Evolutionary conservation across 2,113 vertebrate species (phyloP), one percentile per base, ranked within the genome.

Genomic region (Thamnophis sirtalis): DNA sequence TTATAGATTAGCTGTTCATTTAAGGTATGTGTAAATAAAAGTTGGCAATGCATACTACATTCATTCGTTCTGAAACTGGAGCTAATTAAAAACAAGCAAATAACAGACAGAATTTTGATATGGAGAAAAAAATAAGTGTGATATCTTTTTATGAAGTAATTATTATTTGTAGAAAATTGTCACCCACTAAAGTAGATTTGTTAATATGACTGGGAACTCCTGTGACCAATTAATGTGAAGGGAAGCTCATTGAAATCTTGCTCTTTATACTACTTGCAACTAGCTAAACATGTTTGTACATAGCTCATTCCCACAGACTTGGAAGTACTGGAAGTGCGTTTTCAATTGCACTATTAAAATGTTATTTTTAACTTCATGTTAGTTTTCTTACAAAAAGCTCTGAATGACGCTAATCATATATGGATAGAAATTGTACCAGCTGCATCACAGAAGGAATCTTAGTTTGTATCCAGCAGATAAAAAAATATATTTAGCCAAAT

Each of bases 331-430:
- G 38, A 26, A 26, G 55, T 51, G 9, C 87, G 8, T 92, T 94
- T 90, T 92, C 0, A 53, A 68, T 89, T 87, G 84, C 26, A 55
- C 15, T 93, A 6, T 90, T 91, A 54, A 86, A 1, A 43, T 84
- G 1, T 0, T 94, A 53, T 68, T 95, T 94, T 96, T 90, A 17
- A 1, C 53, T 87, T 95, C 60, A 28, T 92, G 89, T 93, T 85
- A 91, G 73, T 58, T 58, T 73, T 60, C 22, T 90, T 1, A 7
- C 80, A 87, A 87, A 93, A 85, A 15, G 92, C 63, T n/a, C 22
- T 84, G 86, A 91, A 92, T 92, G 86, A 86, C 55, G 90, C 15
- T 89, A 26, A 2, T 95, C 21, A 60, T 0, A 4, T 91, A 63
- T 91, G 93, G 53, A 43, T 88, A 58, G 92, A 1, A 0, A 0